Base-by-base conservation (phyloP, 2,888 invertebrate species). In the Aplocera efformata region DNA sequence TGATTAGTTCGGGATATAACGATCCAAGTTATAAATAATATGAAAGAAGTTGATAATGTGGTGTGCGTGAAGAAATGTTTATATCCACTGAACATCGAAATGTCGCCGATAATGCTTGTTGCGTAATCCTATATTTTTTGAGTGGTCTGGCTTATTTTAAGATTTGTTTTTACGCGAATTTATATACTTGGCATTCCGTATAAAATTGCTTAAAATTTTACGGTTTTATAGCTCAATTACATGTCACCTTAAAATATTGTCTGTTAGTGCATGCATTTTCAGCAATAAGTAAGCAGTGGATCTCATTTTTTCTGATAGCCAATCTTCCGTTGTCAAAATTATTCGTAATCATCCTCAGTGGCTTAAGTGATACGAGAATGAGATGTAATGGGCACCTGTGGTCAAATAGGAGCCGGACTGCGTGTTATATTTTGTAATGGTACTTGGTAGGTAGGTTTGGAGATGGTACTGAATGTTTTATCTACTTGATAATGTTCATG, bases 31-130 rank as follows among this genome's bases (percentile, higher is more conserved):
- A 28, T 30, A 17, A 17, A 17, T 5, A 25, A 23, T 35, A 23
- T 32, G 7, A 32, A 31, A 37, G 9, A 37, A 46, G 29, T 38
- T 26, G 22, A 28, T 41, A 30, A 33, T 38, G 25, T 43, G 32
- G 13, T 48, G 62, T 57, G 60, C 52, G 67, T 65, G 75, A 64
- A 58, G 62, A 76, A 67, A 72, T 67, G 49, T 77, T 74, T 72
- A 74, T 70, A 61, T 50, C 56, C 40, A 50, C 48, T 51, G 56
- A 56, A 56, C 60, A 57, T 56, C 60, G 65, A 60, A 66, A 66
- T 60, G 52, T 57, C 58, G 60, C 61, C 55, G 43, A 64, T 66
- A 64, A 55, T 57, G 55, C 59, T 51, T 59, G 53, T 71, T 71
- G 61, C 72, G 69, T 67, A 72, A 76, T 63, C 29, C 61, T 49